phyloP scores from a whole-genome alignment of 2,888 invertebrate species.

The Limnephilus lunatus region DNA sequence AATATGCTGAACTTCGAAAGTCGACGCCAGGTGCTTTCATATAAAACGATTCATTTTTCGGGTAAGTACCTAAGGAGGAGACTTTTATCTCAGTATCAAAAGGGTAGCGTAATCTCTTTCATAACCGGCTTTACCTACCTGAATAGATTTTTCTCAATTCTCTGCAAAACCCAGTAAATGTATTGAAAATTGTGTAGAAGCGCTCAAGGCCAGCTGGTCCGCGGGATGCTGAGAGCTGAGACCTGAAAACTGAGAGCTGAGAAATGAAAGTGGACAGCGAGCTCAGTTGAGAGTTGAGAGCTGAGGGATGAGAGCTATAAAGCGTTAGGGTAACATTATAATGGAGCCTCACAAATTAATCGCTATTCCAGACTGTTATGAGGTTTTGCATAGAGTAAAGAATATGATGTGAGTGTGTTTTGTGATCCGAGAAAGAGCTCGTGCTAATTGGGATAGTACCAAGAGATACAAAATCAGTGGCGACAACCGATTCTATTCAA shows the following conservation, averaged over 20 bases:
- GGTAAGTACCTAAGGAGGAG: slow-evolving; percentile 13
- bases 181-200: neutral
- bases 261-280: too few relatives aligned
- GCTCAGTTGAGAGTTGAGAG: too few relatives aligned
- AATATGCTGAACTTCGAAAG: slow-evolving; percentile 49
- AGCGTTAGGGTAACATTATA: neutral
- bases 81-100: slow-evolving; percentile 29
- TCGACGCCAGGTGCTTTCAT: slow-evolving; percentile 50
- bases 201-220: neutral
- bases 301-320: neutral
- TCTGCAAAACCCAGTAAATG: neutral
- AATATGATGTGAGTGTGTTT: too few relatives aligned
- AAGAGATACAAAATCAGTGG: too few relatives aligned
- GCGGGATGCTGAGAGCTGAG: neutral
- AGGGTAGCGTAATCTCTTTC: slow-evolving; percentile 32
- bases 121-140: slow-evolving; percentile 26
- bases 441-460: too few relatives aligned
- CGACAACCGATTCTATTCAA: too few relatives aligned
- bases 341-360: neutral
- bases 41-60: slow-evolving; percentile 35
- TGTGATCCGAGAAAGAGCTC: too few relatives aligned
- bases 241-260: too few relatives aligned
- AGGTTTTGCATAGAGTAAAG: neutral
- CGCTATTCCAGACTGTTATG: neutral
- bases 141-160: slow-evolving; percentile 36